These are phyloP conservation scores for Ceyx cyanopectus DNA, from an alignment of 2,113 vertebrate genomes.

Conservation along the genomic window DNA sequence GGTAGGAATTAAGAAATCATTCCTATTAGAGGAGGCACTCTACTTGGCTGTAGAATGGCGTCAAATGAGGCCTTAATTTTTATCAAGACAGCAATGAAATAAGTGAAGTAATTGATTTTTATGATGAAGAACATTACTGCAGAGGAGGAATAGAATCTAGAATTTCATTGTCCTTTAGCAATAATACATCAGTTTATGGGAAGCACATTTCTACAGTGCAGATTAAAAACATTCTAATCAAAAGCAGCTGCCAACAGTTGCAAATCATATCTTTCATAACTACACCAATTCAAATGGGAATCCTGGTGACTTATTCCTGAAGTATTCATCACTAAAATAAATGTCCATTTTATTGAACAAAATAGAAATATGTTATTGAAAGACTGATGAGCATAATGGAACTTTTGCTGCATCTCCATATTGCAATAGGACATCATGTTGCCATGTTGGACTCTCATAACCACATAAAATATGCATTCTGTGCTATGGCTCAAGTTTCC, in stretches of 20 bases:
- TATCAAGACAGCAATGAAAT: background rate
- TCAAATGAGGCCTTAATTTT: slow-evolving; percentile 43
- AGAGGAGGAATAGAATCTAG: slow-evolving; percentile 11
- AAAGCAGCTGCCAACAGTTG: slow-evolving; percentile 26
- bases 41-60: background rate
- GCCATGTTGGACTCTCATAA: background rate
- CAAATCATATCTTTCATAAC: slow-evolving; percentile 31
- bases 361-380: background rate
- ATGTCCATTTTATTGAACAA: background rate
- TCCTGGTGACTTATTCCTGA: background rate
- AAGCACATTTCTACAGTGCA: slow-evolving; percentile 26
- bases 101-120: slow-evolving; percentile 13
- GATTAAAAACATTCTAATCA: slow-evolving; percentile 43
- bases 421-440: background rate
- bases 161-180: slow-evolving; percentile 36
- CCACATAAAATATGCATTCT: background rate
- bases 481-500: background rate
- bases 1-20: background rate
- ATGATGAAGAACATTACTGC: slow-evolving; percentile 22
- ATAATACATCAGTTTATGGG: background rate
- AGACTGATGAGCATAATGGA: background rate
- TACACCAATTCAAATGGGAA: slow-evolving; percentile 1
- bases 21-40: background rate
- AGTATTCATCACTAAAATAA: slow-evolving; percentile 11
- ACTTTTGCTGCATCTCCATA: background rate